Conservation (phyloP, 1,140 invertebrate species). For the Vollenhovia emeryi region DNA sequence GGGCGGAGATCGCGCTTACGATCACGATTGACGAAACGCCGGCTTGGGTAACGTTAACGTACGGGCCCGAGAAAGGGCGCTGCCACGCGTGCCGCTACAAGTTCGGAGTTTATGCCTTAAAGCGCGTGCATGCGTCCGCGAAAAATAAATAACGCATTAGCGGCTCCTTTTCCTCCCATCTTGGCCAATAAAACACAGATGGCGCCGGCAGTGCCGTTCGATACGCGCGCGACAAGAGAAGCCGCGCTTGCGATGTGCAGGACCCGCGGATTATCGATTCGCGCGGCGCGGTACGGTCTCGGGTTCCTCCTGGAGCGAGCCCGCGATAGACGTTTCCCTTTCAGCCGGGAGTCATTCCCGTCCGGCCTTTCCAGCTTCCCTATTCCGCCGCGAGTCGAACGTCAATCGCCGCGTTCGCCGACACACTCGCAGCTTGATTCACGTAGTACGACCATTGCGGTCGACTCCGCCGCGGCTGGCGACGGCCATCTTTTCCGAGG, state of each 20-base stretch:
- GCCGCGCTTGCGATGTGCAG: not conserved
- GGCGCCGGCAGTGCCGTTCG: conserved; percentile 2
- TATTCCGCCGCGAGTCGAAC: not conserved
- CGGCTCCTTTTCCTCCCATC: not conserved
- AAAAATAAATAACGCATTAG: conserved; percentile 2
- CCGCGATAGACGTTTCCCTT: not conserved
- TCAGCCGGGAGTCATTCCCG: too few relatives aligned
- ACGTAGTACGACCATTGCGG: conserved; percentile 54
- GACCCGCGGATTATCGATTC: not conserved
- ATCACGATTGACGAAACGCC: not conserved
- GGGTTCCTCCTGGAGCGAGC: not conserved
- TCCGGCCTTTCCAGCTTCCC: not conserved
- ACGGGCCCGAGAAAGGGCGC: not conserved
- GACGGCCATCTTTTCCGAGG: conserved; percentile 60
- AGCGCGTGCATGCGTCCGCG: not conserved
- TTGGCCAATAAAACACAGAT: conserved; percentile 14
- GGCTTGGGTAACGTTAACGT: not conserved
- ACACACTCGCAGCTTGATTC: conserved; percentile 20
- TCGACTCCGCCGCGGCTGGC: conserved; percentile 31
- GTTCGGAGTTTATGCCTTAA: not conserved
- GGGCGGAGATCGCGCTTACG: not conserved
- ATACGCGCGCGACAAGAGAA: not conserved
- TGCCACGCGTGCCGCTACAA: not conserved
- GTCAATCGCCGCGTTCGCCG: not conserved
- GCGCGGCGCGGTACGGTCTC: too few relatives aligned